Evolutionary conservation across 2,888 invertebrate genomes (phyloP), one percentile per base, ranked within the genome.

Genomic region (Callyntrura sp.): DNA sequence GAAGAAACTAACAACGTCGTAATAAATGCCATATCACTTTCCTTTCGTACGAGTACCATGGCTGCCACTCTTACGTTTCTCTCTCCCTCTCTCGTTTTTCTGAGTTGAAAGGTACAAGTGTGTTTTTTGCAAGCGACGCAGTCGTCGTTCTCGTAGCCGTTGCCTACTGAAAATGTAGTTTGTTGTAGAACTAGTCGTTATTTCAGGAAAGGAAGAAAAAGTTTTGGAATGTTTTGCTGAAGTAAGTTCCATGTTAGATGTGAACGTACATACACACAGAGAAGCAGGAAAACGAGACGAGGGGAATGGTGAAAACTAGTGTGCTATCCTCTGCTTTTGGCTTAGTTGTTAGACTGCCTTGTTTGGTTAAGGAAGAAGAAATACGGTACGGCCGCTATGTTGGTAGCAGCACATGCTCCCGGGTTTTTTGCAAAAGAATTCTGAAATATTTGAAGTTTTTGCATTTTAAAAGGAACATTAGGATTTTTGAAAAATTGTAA

Each of bases 1-100:
- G 11, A 5, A 57, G 17, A 8, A 6, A 17, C 76, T 51, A 76
- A 76, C 76, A 76, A 55, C 76, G 76, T 76, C 76, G 20, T 73
- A 73, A 76, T 76, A 76, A 76, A 76, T 76, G 76, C 76, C 76
- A 76, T 76, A 76, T 76, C 76, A 55, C 51, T 76, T 76, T 76
- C 51, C n/a, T n/a, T 76, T 51, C 0, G 35, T 35, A 35, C 35
- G 35, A 35, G 35, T 35, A 35, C 35, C 35, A 35, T 6, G 35
- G 35, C 35, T 35, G 35, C 12, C 45, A n/a, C 20, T 76, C 6
- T 2, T 45, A 51, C 51, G 23, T 17, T 14, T 9, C 45, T 73
- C 20, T 45, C 20, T 43, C 73, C 28, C 65, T 28, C 28, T 65
- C 23, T 65, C 6, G 28, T 65, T 28, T n/a, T 11, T 14, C 28